Conservation (phyloP, 2,113 vertebrate genomes). For the Kryptolebias marmoratus region DNA sequence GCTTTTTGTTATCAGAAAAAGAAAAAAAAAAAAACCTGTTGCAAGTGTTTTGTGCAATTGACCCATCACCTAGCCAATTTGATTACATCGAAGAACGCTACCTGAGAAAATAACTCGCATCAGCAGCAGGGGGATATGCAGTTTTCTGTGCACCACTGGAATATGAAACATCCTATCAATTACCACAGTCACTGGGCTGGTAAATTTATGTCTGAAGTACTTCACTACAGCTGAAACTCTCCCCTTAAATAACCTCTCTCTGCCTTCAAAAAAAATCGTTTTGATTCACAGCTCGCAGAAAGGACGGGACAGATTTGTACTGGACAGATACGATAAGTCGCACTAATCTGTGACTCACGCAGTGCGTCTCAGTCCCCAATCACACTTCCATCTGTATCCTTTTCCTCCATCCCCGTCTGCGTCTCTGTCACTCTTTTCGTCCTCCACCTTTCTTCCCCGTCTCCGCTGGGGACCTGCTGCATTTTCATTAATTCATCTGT, state of each 20-base stretch:
- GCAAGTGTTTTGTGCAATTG: not conserved
- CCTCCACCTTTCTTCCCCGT: slow-evolving; percentile 8
- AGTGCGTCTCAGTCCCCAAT: slow-evolving; percentile 41
- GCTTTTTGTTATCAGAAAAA: not conserved
- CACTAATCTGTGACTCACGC: slow-evolving; percentile 64
- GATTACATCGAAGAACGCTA: not conserved
- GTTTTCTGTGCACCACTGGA: not conserved
- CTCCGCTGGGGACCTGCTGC: slow-evolving; percentile 18
- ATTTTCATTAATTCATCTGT: slow-evolving; percentile 53
- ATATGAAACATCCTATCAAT: not conserved
- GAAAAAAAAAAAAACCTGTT: not conserved
- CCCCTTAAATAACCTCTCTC: not conserved
- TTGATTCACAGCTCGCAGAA: not conserved
- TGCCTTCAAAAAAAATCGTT: not conserved
- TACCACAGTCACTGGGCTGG: not conserved
- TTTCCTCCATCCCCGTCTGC: slow-evolving; percentile 3
- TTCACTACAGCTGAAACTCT: slow-evolving; percentile 4
- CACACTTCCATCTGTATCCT: slow-evolving; percentile 32
- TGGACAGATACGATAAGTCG: slow-evolving; percentile 56
- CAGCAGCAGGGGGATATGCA: not conserved
- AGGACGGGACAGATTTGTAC: slow-evolving; percentile 46
- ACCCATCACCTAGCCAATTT: not conserved
- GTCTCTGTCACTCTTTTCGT: slow-evolving; percentile 26
- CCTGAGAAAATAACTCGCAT: not conserved
- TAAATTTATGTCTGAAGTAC: not conserved